A percentile compares a stretch with the other conserved stretches of the same genome.
phyloP scores from a whole-genome alignment of 2,113 vertebrate species.

The Phylloscopus trochiloides region DNA sequence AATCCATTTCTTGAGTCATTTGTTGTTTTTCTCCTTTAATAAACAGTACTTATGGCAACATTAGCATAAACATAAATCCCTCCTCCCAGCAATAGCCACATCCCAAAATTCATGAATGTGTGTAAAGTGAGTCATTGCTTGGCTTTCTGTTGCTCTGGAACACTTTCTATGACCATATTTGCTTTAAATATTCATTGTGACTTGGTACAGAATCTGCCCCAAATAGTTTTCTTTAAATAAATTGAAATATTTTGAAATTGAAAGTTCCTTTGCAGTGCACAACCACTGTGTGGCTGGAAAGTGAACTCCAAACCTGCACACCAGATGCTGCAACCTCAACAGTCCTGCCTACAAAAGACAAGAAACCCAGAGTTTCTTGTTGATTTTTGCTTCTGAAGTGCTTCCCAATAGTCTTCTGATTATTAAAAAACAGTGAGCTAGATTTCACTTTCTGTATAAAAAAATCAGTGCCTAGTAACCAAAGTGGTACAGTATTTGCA shows the following conservation, averaged over 20 bases:
- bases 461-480: neutral
- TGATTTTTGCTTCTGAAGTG: neutral
- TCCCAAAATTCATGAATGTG: neutral
- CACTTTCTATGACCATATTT: neutral
- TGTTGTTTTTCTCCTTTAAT: neutral
- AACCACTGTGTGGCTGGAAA: neutral
- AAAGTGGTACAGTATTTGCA: neutral
- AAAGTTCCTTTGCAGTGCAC: neutral
- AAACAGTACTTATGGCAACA: neutral
- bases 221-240: neutral
- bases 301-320: neutral
- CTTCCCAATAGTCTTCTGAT: neutral
- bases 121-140: neutral
- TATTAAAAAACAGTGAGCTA: accelerated
- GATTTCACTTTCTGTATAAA: neutral
- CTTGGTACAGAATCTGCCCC: neutral
- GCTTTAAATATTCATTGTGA: neutral
- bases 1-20: neutral
- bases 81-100: neutral
- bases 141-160: neutral
- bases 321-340: neutral
- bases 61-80: neutral
- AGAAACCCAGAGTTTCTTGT: neutral
- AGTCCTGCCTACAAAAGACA: neutral
- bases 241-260: neutral